A percentile compares a stretch with the other conserved stretches of the same genome.
Evolutionary conservation across 1,140 invertebrate genomes (phyloP).

Genomic region (Aphaenogaster rudis): DNA sequence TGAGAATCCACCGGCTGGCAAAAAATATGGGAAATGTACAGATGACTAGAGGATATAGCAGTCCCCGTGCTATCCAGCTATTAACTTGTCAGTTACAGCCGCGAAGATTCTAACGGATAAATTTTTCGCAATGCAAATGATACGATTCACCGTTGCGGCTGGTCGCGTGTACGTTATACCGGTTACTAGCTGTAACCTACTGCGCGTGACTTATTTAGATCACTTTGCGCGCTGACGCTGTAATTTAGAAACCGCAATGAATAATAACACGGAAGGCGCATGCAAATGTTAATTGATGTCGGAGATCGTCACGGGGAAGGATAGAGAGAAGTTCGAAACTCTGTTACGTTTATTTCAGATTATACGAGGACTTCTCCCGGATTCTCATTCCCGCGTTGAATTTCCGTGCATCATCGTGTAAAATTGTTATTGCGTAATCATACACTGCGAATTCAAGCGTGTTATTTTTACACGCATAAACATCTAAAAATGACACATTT

Average conservation of each 20-base stretch:
- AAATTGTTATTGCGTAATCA: not conserved
- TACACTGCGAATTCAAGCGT: not conserved
- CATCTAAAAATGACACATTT: too few relatives aligned
- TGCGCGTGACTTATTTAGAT: constrained; percentile 64
- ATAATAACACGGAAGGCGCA: constrained; percentile 43
- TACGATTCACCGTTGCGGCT: constrained; percentile 54
- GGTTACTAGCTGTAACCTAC: constrained; percentile 57
- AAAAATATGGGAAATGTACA: constrained; percentile 57
- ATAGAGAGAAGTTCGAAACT: not conserved
- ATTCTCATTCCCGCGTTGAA: not conserved
- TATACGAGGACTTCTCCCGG: not conserved
- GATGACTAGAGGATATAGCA: constrained; percentile 49
- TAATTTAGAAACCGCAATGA: constrained; percentile 62
- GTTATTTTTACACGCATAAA: too few relatives aligned
- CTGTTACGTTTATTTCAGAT: not conserved
- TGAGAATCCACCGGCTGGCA: constrained; percentile 1
- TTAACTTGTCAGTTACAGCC: constrained; percentile 56
- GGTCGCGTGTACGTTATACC: constrained; percentile 56
- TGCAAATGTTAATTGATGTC: constrained; percentile 47
- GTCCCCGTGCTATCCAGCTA: constrained; percentile 40
- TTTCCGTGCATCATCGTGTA: not conserved
- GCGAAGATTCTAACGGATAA: constrained; percentile 46
- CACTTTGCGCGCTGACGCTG: constrained; percentile 58
- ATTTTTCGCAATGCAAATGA: constrained; percentile 62
- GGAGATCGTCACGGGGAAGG: not conserved